phyloP scores from a whole-genome alignment of 23 tunicate species.

The Trididemnum clinides region DNA sequence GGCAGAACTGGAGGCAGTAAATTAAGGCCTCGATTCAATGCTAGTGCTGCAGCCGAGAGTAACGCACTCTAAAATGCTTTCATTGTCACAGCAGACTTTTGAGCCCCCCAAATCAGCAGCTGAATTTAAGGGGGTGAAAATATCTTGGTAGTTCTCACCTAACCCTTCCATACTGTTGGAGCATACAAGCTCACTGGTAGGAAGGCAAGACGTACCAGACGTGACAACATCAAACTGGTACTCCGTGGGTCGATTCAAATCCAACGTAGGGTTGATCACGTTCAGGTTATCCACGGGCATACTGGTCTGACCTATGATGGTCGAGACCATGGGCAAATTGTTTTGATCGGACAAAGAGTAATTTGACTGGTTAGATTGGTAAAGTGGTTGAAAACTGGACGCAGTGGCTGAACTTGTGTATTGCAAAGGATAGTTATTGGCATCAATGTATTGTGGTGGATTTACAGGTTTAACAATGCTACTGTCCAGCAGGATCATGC shows the following conservation, averaged over 20 bases:
- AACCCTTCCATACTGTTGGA: neutral
- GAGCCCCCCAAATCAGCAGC: neutral
- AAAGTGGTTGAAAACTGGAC: neutral
- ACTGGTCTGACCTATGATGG: neutral
- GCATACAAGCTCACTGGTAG: neutral
- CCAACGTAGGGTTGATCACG: neutral
- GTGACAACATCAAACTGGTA: neutral
- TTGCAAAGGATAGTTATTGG: neutral
- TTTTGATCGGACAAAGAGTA: neutral
- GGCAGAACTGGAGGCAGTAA: neutral
- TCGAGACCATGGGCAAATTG: neutral
- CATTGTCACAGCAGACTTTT: conserved; percentile 46
- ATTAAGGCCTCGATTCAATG: neutral
- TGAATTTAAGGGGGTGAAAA: neutral
- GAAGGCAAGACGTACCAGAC: neutral
- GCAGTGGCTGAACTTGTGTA: neutral
- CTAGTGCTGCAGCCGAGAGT: conserved; percentile 53
- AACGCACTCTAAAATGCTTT: conserved; percentile 55
- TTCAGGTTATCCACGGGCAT: neutral
- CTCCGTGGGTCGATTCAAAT: neutral
- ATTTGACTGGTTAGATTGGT: neutral
- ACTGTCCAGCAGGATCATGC: conserved; percentile 50
- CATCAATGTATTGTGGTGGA: neutral
- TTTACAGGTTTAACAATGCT: neutral
- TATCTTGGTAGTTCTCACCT: neutral